These are phyloP conservation scores for Euborellia annulipes DNA, from an alignment of 1,140 invertebrate genomes.

Conservation along the genomic window DNA sequence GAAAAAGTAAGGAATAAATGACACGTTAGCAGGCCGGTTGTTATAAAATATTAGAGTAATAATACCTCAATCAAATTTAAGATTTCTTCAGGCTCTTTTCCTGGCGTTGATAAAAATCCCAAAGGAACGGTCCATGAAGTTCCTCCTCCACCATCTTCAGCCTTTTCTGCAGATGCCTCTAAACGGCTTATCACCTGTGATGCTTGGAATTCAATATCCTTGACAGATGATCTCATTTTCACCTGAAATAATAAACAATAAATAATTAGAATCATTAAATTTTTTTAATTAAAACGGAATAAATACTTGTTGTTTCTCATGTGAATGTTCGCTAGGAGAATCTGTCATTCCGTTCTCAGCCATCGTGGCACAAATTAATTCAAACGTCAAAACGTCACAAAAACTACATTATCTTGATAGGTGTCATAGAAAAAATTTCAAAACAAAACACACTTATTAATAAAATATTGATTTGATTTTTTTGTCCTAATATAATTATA, in stretches of 20 bases:
- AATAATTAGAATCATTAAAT: neutral
- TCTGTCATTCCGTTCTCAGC: slow-evolving; percentile 7
- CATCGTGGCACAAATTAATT: slow-evolving; percentile 8
- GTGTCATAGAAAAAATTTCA: too few relatives aligned
- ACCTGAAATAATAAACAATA: slow-evolving; percentile 1
- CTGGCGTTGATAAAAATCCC: slow-evolving; percentile 26
- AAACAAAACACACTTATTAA: too few relatives aligned
- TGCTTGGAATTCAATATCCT: slow-evolving; percentile 44
- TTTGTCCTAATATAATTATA: too few relatives aligned
- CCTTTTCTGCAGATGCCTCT: slow-evolving; percentile 39
- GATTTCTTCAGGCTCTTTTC: slow-evolving; percentile 26
- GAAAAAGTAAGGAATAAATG: neutral
- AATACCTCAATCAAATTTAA: slow-evolving; percentile 29
- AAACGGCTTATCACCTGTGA: slow-evolving; percentile 45
- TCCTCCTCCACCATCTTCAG: slow-evolving; percentile 29
- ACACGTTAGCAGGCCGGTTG: neutral
- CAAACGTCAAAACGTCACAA: too few relatives aligned
- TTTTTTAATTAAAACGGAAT: neutral
- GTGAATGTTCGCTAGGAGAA: neutral
- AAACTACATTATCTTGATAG: too few relatives aligned
- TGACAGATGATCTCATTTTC: slow-evolving; percentile 18
- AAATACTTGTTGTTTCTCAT: neutral
- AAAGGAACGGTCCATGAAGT: slow-evolving; percentile 27
- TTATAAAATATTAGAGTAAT: neutral
- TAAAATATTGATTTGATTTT: too few relatives aligned